A percentile compares a stretch with the other conserved stretches of the same genome.
Evolutionary conservation across 2,888 invertebrate species (phyloP).

Genomic region (Cerastis leucographa): DNA sequence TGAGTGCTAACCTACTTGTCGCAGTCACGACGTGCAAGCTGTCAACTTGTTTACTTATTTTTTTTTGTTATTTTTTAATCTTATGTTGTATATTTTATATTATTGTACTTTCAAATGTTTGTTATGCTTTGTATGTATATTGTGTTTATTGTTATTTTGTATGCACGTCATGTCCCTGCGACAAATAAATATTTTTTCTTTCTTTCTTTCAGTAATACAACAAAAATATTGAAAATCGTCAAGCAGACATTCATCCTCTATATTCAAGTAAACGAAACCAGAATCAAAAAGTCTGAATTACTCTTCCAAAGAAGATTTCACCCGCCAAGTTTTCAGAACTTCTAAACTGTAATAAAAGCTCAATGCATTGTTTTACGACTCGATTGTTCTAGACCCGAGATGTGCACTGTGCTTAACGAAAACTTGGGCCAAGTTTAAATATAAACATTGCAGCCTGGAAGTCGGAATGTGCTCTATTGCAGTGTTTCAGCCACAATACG

Average conservation of each 20-base stretch:
- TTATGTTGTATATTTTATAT: too few relatives aligned
- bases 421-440: constrained; percentile 23
- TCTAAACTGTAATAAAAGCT: constrained; percentile 23
- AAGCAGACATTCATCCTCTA: not conserved
- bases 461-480: constrained; percentile 21
- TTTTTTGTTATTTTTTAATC: too few relatives aligned
- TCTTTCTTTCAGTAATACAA: too few relatives aligned
- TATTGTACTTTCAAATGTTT: too few relatives aligned
- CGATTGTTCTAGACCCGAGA: constrained; percentile 10
- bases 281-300: not conserved
- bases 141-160: too few relatives aligned
- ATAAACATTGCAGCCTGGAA: constrained; percentile 36
- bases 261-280: constrained; percentile 1
- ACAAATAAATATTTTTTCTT: too few relatives aligned
- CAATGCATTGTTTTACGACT: constrained; percentile 16
- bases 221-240: not conserved
- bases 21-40: too few relatives aligned
- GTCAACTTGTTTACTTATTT: too few relatives aligned
- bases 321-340: not conserved
- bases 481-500: constrained; percentile 43
- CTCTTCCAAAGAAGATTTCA: not conserved
- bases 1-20: too few relatives aligned
- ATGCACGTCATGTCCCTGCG: too few relatives aligned
- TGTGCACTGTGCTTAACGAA: not conserved
- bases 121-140: too few relatives aligned